These are phyloP conservation scores for Bacillus rossius DNA, from an alignment of 1,140 invertebrate species.

Conservation along the genomic window DNA sequence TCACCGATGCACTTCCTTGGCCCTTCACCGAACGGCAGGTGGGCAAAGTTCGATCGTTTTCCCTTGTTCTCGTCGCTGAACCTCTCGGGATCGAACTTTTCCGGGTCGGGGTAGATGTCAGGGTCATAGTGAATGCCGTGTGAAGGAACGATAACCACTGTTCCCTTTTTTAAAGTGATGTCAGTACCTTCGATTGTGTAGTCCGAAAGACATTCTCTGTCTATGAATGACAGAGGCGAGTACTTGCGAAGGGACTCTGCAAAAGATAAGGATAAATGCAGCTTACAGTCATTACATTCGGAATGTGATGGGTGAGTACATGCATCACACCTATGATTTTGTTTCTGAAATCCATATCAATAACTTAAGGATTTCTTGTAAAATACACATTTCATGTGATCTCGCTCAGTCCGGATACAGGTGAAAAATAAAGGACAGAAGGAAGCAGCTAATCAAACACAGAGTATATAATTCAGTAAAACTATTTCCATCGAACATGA, in stretches of 20 bases:
- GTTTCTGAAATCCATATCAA: no score
- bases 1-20: conserved; percentile 54
- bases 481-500: no score
- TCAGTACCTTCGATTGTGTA: conserved; percentile 46
- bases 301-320: no score
- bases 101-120: conserved; percentile 41
- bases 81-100: conserved; percentile 47
- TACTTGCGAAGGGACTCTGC: conserved; percentile 47
- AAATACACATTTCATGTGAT: no score
- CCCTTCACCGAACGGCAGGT: conserved; percentile 52
- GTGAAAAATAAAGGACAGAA: no score
- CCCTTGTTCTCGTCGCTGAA: conserved; percentile 42
- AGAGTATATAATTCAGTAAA: no score
- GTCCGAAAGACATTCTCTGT: conserved; percentile 40
- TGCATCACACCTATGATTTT: no score
- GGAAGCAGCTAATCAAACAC: no score
- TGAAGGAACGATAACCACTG: conserved; percentile 39
- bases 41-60: conserved; percentile 41
- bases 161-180: conserved; percentile 42
- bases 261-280: no score
- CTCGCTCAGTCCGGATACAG: no score
- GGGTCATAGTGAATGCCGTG: conserved; percentile 40
- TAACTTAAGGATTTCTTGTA: no score
- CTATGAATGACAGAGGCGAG: conserved; percentile 42
- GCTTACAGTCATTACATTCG: no score